Base-by-base conservation (phyloP, 2,113 vertebrate species). In the Bufo bufo region DNA sequence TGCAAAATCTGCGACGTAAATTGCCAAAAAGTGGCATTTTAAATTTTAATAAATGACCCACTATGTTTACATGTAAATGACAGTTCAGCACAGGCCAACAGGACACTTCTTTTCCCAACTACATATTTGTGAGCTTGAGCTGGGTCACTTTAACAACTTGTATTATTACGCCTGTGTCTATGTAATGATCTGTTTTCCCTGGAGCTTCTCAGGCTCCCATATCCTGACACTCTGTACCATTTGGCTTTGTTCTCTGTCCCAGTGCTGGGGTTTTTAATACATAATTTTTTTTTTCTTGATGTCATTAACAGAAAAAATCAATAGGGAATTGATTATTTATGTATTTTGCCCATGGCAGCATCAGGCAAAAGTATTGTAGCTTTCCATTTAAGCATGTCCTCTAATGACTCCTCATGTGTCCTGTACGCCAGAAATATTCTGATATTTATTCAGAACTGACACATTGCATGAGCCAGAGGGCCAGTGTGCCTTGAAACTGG, bases 361-460 rank as follows among this genome's bases (percentile, higher is more conserved):
- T 92, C 91, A 92, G 84, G 71, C 82, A 12, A 50, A 0, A 85
- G 83, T 89, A 89, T 89, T 86, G 50, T 87, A 81, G 50, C 89
- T 85, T 4, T 33, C 58, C 0, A 0, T 88, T 81, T 77, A 59
- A 10, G n/a, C 69, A 6, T 66, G 80, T 86, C 91, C 88, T 89
- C 85, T 87, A 84, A 88, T 82, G 86, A 87, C 78, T 80, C 78
- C 52, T 58, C 50, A 71, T 72, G 19, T 58, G 52, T 58, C 63
- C 82, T 83, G 63, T 69, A 50, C 13, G 50, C 11, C 17, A 75
- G 16, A 20, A 75, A 19, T 49, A 50, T 75, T 50, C 4, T 11
- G 20, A 75, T 19, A 75, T 50, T 75, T 75, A 74, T 74, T 17
- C 71, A 17, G 56, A 12, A 10, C 33, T 33, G 33, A 33, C 33